Conservation (phyloP, 2,888 invertebrate species). For the Cheilosia grossa region DNA sequence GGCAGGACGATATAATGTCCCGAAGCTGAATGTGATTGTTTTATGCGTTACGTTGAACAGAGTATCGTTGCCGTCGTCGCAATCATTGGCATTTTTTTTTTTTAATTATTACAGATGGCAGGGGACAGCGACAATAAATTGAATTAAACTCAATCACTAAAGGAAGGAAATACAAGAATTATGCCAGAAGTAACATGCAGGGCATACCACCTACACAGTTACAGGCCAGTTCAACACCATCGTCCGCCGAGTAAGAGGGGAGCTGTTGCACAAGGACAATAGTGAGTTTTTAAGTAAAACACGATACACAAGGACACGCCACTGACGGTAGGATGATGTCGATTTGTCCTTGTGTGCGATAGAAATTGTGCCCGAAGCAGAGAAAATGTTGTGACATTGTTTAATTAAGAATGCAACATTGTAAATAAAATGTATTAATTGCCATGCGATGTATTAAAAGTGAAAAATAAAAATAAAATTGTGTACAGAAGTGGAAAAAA, state of each 20-base stretch:
- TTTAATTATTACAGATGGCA: slow-evolving; percentile 67
- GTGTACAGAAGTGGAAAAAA: not conserved
- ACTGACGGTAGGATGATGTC: not conserved
- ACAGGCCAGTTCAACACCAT: not conserved
- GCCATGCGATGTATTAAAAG: slow-evolving; percentile 62
- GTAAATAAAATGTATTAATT: slow-evolving; percentile 72
- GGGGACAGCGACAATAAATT: slow-evolving; percentile 64
- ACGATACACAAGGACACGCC: slow-evolving; percentile 40
- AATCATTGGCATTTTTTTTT: slow-evolving; percentile 69
- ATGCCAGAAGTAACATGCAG: slow-evolving; percentile 39
- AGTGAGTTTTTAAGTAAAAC: slow-evolving; percentile 61
- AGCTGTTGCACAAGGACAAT: slow-evolving; percentile 15
- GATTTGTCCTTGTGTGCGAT: slow-evolving; percentile 22
- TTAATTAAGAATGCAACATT: slow-evolving; percentile 67
- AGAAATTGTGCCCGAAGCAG: slow-evolving; percentile 65
- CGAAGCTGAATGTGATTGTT: slow-evolving; percentile 64
- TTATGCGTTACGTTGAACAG: slow-evolving; percentile 42
- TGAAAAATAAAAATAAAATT: slow-evolving; percentile 32
- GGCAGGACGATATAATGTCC: slow-evolving; percentile 53
- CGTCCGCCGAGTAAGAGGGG: not conserved
- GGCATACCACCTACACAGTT: not conserved
- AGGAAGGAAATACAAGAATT: slow-evolving; percentile 60
- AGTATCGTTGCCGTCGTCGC: slow-evolving; percentile 30
- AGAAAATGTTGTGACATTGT: slow-evolving; percentile 67
- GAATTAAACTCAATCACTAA: slow-evolving; percentile 65